A percentile compares a stretch with the other conserved stretches of the same genome.
Conservation (phyloP, 2,113 vertebrate genomes). For the Serranochromis macrocephalus region DNA sequence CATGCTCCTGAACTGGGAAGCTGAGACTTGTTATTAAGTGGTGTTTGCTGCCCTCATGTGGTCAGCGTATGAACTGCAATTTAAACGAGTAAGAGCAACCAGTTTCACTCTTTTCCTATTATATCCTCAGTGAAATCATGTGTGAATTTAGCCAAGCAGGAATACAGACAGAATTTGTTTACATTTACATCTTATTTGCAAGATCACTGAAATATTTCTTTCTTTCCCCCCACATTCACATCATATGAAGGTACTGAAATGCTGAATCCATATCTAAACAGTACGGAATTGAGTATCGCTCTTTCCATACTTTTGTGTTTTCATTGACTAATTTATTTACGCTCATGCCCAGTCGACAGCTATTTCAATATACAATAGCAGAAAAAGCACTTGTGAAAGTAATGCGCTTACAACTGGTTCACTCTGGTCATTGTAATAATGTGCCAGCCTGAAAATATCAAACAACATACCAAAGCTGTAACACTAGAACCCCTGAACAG, state of each 20-base stretch:
- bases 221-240: background rate
- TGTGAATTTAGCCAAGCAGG: background rate
- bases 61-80: background rate
- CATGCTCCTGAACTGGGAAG: background rate
- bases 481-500: background rate
- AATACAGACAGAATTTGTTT: background rate
- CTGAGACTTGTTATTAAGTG: constrained; percentile 36
- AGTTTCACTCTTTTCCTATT: background rate
- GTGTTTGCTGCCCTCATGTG: constrained; percentile 69
- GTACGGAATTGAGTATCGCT: background rate
- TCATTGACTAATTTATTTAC: background rate
- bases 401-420: background rate
- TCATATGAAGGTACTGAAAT: background rate
- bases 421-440: background rate
- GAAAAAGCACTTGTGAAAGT: background rate
- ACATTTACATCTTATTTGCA: background rate
- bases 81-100: background rate
- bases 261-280: background rate
- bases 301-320: background rate
- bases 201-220: background rate
- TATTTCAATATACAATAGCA: background rate
- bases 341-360: background rate
- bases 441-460: background rate
- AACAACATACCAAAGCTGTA: background rate
- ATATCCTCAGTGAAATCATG: background rate